Conservation (phyloP, 2,113 vertebrate species). For the Xenopus laevis region DNA sequence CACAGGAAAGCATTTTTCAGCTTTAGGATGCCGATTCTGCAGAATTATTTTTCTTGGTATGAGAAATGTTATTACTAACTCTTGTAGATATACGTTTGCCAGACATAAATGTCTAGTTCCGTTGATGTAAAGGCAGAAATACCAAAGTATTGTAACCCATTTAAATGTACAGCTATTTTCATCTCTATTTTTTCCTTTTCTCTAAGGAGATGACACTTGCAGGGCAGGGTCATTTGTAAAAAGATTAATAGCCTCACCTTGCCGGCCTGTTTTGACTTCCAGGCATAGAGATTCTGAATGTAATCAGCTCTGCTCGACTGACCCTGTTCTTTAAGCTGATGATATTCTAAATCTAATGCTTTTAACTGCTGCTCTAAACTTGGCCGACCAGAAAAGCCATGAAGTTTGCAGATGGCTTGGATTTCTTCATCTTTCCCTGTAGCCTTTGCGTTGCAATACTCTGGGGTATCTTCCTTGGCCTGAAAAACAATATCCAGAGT, state of each 20-base stretch:
- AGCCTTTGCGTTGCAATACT: constrained; percentile 53
- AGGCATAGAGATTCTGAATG: constrained; percentile 61
- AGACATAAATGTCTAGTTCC: no score
- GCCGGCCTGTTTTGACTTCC: constrained; percentile 59
- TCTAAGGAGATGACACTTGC: no score
- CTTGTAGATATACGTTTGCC: no score
- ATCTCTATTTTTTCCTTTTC: no score
- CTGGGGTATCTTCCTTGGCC: constrained; percentile 47
- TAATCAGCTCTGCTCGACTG: constrained; percentile 61
- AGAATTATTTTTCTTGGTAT: no score
- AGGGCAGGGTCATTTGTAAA: not conserved
- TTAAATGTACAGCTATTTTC: no score
- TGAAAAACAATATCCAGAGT: constrained; percentile 22
- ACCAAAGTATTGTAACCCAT: no score
- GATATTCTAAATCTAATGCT: constrained; percentile 62
- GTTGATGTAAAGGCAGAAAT: no score
- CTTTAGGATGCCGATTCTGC: no score
- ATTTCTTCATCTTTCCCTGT: constrained; percentile 60
- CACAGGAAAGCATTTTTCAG: no score
- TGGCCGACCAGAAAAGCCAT: constrained; percentile 54
- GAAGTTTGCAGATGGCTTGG: constrained; percentile 62
- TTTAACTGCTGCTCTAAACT: constrained; percentile 61
- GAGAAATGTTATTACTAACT: no score
- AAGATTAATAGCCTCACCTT: constrained; percentile 50
- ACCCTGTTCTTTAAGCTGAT: constrained; percentile 60